These are phyloP conservation scores for Aleiodes leptofemur DNA, from an alignment of 2,888 invertebrate genomes.

Conservation along the genomic window DNA sequence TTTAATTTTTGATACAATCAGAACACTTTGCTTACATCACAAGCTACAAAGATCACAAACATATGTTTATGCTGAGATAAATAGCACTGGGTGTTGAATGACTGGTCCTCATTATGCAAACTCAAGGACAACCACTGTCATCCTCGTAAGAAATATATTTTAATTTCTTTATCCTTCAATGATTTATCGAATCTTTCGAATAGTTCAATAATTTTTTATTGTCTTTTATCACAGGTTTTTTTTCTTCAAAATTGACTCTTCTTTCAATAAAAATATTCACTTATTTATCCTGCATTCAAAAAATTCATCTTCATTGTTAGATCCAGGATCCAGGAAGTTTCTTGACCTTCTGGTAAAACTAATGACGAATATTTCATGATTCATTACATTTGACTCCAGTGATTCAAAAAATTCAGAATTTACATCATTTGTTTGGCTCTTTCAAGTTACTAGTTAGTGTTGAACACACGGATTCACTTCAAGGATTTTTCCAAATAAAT, in stretches of 20 bases:
- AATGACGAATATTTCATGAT: conserved; percentile 7
- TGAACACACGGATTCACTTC: neutral
- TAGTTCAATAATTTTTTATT: conserved; percentile 16
- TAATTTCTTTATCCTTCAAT: conserved; percentile 1
- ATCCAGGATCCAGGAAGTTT: conserved; percentile 13
- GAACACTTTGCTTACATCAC: conserved; percentile 26
- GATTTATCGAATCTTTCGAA: neutral
- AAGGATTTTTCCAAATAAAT: neutral
- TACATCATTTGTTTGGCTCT: neutral
- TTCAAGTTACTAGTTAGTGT: neutral
- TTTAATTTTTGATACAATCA: conserved; percentile 9
- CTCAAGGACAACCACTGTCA: conserved; percentile 13
- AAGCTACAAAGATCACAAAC: conserved; percentile 23
- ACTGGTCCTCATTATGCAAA: conserved; percentile 26
- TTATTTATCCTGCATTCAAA: conserved; percentile 36
- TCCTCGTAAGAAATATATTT: conserved; percentile 20
- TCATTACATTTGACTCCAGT: neutral
- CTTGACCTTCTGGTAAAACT: neutral
- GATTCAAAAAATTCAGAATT: conserved; percentile 15
- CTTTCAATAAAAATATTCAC: conserved; percentile 10
- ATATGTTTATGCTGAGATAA: conserved; percentile 26
- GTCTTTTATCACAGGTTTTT: conserved; percentile 10
- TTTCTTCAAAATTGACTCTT: neutral
- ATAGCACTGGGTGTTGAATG: conserved; percentile 19
- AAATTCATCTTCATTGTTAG: neutral